These are phyloP conservation scores for Botia almorhae DNA, from an alignment of 2,797 vertebrate species.

Conservation along the genomic window DNA sequence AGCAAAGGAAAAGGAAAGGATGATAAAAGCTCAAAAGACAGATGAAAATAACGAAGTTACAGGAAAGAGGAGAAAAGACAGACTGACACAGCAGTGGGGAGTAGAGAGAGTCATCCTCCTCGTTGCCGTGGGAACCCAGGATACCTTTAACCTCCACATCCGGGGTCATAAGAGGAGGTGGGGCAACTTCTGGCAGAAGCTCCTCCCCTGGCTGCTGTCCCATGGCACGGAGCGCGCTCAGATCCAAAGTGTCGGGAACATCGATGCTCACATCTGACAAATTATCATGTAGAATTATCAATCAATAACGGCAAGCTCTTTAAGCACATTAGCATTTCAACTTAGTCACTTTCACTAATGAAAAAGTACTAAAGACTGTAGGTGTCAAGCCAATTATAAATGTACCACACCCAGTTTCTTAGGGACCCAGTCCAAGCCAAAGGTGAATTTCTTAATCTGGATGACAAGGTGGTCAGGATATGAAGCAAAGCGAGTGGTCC, in stretches of 20 bases:
- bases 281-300: neutral
- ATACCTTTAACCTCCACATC: slow-evolving; percentile 99
- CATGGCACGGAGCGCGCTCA: slow-evolving; percentile 85
- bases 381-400: neutral
- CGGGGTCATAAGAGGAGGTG: slow-evolving; percentile 96
- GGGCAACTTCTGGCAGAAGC: slow-evolving; percentile 96
- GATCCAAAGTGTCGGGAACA: slow-evolving; percentile 93
- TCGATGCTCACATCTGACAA: slow-evolving; percentile 96
- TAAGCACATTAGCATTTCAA: neutral
- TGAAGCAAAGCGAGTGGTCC: slow-evolving; percentile 97
- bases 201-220: slow-evolving; percentile 96
- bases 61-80: slow-evolving; percentile 78
- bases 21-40: slow-evolving; percentile 4
- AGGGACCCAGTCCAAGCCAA: slow-evolving; percentile 97
- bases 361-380: neutral
- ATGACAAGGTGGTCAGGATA: slow-evolving; percentile 98
- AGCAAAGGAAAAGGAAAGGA: slow-evolving; percentile 58
- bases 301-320: neutral
- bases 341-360: neutral
- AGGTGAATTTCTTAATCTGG: slow-evolving; percentile 99
- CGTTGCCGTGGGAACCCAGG: slow-evolving; percentile 99
- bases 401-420: slow-evolving; percentile 92
- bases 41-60: slow-evolving; percentile 8
- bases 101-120: slow-evolving; percentile 99
- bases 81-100: slow-evolving; percentile 99